Conservation (phyloP, 2,113 vertebrate genomes). For the Talpa occidentalis region DNA sequence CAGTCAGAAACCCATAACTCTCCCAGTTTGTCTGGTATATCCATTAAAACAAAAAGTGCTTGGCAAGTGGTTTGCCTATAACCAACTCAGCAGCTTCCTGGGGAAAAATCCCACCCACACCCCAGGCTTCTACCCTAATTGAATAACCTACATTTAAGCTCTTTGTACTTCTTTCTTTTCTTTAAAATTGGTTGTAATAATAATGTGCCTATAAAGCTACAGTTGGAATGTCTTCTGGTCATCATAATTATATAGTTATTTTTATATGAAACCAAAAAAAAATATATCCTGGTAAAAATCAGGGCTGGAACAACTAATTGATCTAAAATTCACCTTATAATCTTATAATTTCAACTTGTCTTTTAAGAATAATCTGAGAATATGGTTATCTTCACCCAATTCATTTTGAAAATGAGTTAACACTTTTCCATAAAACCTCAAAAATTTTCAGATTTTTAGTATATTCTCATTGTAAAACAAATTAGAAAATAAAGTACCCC, state of each 20-base stretch:
- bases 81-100: not conserved
- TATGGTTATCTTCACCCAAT: not conserved
- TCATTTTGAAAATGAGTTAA: constrained; percentile 6
- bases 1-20: not conserved
- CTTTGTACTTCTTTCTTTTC: not conserved
- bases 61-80: not conserved
- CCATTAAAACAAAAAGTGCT: not conserved
- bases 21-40: not conserved
- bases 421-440: constrained; percentile 29
- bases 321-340: not conserved
- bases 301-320: not conserved
- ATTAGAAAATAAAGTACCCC: constrained; percentile 12
- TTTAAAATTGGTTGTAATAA: not conserved
- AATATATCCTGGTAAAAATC: not conserved
- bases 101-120: not conserved
- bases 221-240: not conserved
- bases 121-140: not conserved
- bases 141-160: not conserved
- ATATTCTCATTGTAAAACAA: not conserved
- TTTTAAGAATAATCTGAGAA: constrained; percentile 23
- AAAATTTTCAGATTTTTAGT: not conserved
- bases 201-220: not conserved
- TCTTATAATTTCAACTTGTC: not conserved
- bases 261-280: constrained; percentile 2
- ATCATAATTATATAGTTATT: not conserved